These are phyloP conservation scores for Seladonia tumulorum DNA, from an alignment of 2,888 invertebrate genomes.

Conservation along the genomic window DNA sequence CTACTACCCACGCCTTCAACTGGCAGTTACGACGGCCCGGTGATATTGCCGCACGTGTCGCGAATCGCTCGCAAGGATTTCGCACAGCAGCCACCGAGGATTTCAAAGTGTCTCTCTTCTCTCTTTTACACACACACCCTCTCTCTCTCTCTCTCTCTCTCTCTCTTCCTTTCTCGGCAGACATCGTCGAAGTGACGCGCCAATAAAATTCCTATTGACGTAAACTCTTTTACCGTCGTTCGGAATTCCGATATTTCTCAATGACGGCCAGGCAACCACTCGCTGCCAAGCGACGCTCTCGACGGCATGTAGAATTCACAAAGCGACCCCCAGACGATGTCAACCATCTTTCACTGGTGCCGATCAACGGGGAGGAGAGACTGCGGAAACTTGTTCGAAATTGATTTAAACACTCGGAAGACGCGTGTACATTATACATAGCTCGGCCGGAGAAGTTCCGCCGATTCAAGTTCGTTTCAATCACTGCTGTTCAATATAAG, in stretches of 20 bases:
- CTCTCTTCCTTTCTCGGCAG: neutral
- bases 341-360: neutral
- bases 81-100: conserved; percentile 6
- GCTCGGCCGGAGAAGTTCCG: neutral
- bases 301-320: conserved; percentile 39
- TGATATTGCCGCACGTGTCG: neutral
- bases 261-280: neutral
- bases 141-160: too few relatives aligned
- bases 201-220: conserved; percentile 47
- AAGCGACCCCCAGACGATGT: conserved; percentile 4
- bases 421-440: neutral
- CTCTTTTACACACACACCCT: too few relatives aligned
- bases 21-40: neutral
- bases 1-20: neutral
- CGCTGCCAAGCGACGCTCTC: neutral
- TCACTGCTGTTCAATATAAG: conserved; percentile 18
- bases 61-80: neutral
- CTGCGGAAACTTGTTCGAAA: neutral
- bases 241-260: conserved; percentile 38
- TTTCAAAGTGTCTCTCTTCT: neutral
- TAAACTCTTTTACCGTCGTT: conserved; percentile 33
- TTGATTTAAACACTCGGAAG: conserved; percentile 14
- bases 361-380: neutral
- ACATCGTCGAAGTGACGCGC: neutral
- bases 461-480: conserved; percentile 7